Evolutionary conservation across 2,888 invertebrate genomes (phyloP).

Genomic region (Xylota sylvarum): DNA sequence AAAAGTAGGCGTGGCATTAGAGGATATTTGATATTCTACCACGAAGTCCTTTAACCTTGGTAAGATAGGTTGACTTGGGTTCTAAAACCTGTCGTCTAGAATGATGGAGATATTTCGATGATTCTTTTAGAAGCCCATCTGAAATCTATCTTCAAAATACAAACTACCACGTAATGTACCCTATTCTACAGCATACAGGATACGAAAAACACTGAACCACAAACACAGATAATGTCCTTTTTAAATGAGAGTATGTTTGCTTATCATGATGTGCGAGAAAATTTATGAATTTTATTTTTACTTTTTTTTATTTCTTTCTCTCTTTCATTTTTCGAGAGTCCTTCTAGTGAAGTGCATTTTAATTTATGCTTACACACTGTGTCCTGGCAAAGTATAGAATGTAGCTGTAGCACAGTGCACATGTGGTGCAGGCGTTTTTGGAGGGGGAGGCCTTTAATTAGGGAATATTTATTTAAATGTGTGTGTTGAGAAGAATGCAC

Average conservation of each 20-base stretch:
- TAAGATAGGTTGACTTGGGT: too few species aligned
- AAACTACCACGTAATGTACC: too few species aligned
- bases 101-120: too few species aligned
- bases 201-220: too few species aligned
- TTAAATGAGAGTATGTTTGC: conserved; percentile 35
- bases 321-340: conserved; percentile 13
- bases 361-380: conserved; percentile 42
- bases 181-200: too few species aligned
- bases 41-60: too few species aligned
- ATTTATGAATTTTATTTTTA: conserved; percentile 46
- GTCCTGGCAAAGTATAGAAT: background rate
- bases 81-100: too few species aligned
- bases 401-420: conserved; percentile 2
- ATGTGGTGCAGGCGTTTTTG: background rate
- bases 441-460: conserved; percentile 25
- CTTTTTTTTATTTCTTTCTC: background rate
- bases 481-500: conserved; percentile 1
- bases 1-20: background rate
- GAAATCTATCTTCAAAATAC: too few species aligned
- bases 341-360: conserved; percentile 48
- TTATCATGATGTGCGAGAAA: conserved; percentile 39
- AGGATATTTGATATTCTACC: too few species aligned
- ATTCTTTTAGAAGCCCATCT: too few species aligned
- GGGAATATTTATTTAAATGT: conserved; percentile 24
- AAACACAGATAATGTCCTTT: conserved; percentile 20